Evolutionary conservation across 2,888 invertebrate genomes (phyloP), one percentile per base, ranked within the genome.

Genomic region (Druceiella hillmani): DNA sequence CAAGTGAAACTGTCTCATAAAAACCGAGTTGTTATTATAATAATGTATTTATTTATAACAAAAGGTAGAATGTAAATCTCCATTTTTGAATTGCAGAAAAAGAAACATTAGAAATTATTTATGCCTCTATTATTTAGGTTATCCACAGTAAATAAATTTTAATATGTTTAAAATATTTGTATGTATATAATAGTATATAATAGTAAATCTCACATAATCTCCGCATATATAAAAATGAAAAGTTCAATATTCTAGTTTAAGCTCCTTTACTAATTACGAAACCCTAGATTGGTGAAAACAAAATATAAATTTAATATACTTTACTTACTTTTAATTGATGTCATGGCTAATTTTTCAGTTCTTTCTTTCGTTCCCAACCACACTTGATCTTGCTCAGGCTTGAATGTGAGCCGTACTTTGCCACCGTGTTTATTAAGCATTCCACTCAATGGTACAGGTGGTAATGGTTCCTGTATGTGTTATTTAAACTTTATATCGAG

Each of bases 341-440:
- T 84, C 87, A 93, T 90, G 47, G 87, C 82, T 55, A 93, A 76
- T 67, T 92, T 93, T 53, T 92, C 90, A 41, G 93, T 93, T 52
- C 91, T 75, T 61, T 93, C 92, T 66, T 91, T 91, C 30, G 92
- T 92, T 40, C 91, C 90, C 28, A 92, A 80, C 92, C 92, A 92
- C 10, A 92, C 67, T 60, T 92, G 88, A 59, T 93, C 92, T 49
- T 79, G 76, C 59, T 92, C 92, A 53, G 92, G 74, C 73, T 93
- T 93, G 62, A 93, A 93, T 30, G 92, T 92, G 42, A 93, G 76
- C 51, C 92, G 73, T 35, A 93, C 88, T 75, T 91, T 92, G 3
- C 88, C 87, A 10, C 91, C 90, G 43, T 81, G 79, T 59, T 90
- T 89, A 62, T 91, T 92, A 56, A 92, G 69, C 92, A 93, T 92